Evolutionary conservation across 92 coral and sea anemone genomes (phyloP).

Genomic region (Porites rus): DNA sequence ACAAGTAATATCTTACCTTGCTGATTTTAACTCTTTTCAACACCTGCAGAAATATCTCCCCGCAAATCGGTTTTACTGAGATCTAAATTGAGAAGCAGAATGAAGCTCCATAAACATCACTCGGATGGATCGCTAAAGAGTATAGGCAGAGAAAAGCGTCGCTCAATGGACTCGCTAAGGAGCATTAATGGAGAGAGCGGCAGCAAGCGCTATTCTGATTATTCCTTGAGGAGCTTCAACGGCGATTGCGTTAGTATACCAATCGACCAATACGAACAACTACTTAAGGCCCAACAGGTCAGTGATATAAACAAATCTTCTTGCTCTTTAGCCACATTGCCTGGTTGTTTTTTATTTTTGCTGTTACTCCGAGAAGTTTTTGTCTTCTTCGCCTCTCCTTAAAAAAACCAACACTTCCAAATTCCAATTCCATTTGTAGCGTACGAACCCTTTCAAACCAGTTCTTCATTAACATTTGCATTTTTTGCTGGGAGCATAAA

Average conservation of each 20-base stretch:
- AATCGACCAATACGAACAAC: slow-evolving; percentile 72
- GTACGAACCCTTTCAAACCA: neutral
- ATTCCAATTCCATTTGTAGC: neutral
- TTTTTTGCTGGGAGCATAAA: neutral
- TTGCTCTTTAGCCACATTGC: no score
- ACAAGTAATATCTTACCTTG: neutral
- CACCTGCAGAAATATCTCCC: slow-evolving; percentile 71
- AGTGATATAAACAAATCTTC: neutral
- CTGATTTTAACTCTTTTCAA: neutral
- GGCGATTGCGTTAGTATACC: slow-evolving; percentile 83
- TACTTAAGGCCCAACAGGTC: slow-evolving; percentile 84
- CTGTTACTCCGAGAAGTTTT: no score
- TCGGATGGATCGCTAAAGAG: slow-evolving; percentile 63
- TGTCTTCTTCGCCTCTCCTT: no score
- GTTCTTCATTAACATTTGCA: no score
- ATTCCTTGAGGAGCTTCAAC: slow-evolving; percentile 64
- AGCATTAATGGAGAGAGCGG: neutral
- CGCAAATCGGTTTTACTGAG: slow-evolving; percentile 76
- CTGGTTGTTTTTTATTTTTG: no score
- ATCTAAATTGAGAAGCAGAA: slow-evolving; percentile 77
- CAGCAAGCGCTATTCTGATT: slow-evolving; percentile 50
- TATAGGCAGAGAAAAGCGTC: slow-evolving; percentile 68
- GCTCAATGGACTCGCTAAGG: neutral
- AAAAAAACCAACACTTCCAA: no score
- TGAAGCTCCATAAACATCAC: slow-evolving; percentile 62